Evolutionary conservation across 2,888 invertebrate genomes (phyloP), one percentile per base, ranked within the genome.

Genomic region (Troilus luridus): DNA sequence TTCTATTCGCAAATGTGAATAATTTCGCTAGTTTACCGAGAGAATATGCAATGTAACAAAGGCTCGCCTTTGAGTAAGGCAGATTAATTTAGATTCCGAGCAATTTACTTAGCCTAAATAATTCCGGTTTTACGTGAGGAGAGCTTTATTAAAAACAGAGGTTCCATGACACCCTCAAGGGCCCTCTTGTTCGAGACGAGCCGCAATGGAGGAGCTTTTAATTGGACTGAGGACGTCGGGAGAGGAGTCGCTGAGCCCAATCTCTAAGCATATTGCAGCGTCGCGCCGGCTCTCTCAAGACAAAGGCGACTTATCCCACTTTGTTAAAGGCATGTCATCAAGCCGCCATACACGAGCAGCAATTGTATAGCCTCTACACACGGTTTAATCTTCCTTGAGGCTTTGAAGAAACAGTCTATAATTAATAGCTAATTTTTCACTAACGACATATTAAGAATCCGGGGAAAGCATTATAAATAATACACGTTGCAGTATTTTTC

Each of bases 101-200:
- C 81, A 85, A 85, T 85, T 85, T 56, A 85, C 54, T 85, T 85
- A 85, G 21, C 19, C 81, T 85, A 85, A 85, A 85, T 85, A 85
- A 85, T 85, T 56, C 81, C 56, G n/a, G 81, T 21, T 85, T 85
- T 85, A 85, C 81, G 81, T 85, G 81, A 85, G 81, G 81, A 21
- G 54, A 9, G 56, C 56, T 85, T 85, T 85, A 85, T 85, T 85
- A 85, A 85, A 85, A 85, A 56, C 81, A 85, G 81, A 41, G 54
- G 41, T 54, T 56, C 56, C 81, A 85, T 85, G 54, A 85, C 81
- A 27, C 72, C 14, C 72, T 72, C 72, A 27, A 72, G 72, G 72
- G 72, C 72, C 0, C 72, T 72, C 72, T 72, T 72, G 27, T 72
- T 72, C 81, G 81, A 41, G 81, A 85, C 56, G 81, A 85, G 81